Conservation (phyloP, 2,888 invertebrate species). For the Drosophila maculinotata region DNA sequence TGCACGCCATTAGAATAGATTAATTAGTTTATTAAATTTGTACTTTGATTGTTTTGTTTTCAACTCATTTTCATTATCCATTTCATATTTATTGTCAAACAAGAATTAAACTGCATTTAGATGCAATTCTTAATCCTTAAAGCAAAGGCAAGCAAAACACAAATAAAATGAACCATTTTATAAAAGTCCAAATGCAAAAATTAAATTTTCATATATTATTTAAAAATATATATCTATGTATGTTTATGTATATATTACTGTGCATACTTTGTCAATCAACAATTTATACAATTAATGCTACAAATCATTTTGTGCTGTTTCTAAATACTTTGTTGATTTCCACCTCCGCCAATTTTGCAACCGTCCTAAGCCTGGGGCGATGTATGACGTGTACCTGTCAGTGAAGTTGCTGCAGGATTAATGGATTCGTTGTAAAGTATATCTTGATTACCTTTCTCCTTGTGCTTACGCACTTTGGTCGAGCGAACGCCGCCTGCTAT, state of each 20-base stretch:
- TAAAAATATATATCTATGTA: conserved; percentile 5
- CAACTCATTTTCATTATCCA: conserved; percentile 11
- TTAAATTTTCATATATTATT: too few relatives aligned
- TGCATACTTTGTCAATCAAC: conserved; percentile 17
- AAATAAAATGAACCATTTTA: conserved; percentile 42
- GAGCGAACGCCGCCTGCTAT: conserved; percentile 90
- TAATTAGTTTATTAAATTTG: conserved; percentile 3
- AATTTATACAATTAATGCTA: conserved; percentile 39
- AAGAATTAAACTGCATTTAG: conserved; percentile 16
- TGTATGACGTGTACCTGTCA: conserved; percentile 58
- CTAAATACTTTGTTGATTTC: conserved; percentile 44
- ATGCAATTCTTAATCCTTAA: conserved; percentile 13
- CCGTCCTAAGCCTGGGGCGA: conserved; percentile 36
- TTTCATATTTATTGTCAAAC: conserved; percentile 38
- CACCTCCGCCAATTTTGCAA: conserved; percentile 3
- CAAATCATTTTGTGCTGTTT: conserved; percentile 30
- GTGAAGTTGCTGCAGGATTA: not conserved
- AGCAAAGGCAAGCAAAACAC: conserved; percentile 17
- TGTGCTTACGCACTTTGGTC: conserved; percentile 84
- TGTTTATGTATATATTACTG: conserved; percentile 34
- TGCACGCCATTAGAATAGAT: conserved; percentile 28
- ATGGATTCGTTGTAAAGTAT: not conserved
- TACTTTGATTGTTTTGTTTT: conserved; percentile 3
- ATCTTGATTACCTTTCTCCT: conserved; percentile 86
- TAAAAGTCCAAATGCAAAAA: conserved; percentile 14